Conservation (phyloP, 2,888 invertebrate genomes). For the Aricia artaxerxes region DNA sequence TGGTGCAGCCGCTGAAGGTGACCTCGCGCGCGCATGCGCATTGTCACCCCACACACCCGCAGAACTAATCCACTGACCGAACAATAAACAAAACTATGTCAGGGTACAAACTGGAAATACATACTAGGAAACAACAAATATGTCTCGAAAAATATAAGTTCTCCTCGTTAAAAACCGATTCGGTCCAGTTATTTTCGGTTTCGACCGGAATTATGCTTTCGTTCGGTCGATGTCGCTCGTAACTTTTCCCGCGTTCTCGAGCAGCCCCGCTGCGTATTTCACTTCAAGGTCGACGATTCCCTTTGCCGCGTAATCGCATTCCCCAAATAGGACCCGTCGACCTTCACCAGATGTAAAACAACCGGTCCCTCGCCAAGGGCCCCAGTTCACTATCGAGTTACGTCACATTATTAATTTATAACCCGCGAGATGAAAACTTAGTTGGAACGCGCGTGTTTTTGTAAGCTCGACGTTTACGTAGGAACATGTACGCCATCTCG, state of each 20-base stretch:
- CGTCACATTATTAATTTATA: not conserved
- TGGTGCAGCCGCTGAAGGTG: slow-evolving; percentile 3
- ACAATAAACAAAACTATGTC: not conserved
- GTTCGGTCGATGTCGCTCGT: not conserved
- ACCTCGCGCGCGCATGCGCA: slow-evolving; percentile 13
- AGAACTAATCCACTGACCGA: not conserved
- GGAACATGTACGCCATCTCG: not conserved
- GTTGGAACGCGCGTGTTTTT: not conserved
- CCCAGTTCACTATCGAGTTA: slow-evolving; percentile 45
- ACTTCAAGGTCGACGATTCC: slow-evolving; percentile 37
- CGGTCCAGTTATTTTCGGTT: not conserved
- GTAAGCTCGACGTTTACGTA: not conserved
- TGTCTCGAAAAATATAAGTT: not conserved
- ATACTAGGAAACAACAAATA: not conserved
- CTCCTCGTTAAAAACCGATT: not conserved
- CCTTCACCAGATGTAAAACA: slow-evolving; percentile 48
- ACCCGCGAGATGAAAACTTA: not conserved
- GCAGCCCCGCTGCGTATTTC: slow-evolving; percentile 3
- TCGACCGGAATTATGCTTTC: not conserved
- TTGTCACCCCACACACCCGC: not conserved
- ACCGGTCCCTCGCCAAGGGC: slow-evolving; percentile 36
- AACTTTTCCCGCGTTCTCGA: slow-evolving; percentile 3
- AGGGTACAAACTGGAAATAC: not conserved
- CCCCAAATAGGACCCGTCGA: slow-evolving; percentile 48
- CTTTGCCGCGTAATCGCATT: slow-evolving; percentile 43